Base-by-base conservation (phyloP, 1,140 invertebrate genomes). In the Euglossa dilemma region DNA sequence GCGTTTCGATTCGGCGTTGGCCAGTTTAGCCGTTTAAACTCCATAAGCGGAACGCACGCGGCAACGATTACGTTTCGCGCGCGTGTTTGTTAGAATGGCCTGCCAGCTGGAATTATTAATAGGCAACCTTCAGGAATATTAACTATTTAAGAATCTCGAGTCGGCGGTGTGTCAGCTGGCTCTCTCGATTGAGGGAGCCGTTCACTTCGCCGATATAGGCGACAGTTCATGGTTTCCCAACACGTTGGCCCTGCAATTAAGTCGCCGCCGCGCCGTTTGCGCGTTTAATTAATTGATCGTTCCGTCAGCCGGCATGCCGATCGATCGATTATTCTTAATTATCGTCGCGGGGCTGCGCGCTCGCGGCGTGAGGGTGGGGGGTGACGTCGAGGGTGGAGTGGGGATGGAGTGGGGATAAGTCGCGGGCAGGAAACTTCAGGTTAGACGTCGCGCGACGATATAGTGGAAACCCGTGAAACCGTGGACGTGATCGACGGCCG, bases 91-190 rank as follows among this genome's bases (percentile, higher is more conserved):
- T 91, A 90, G 90, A 91, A 90, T 84, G 89, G 85, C 67, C 81
- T 89, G 85, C 73, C 77, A 81, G 74, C 66, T 89, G 61, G 74
- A 80, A 90, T 91, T 92, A 92, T 92, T 92, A 91, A 92, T 92
- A 92, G 91, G 89, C 91, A 92, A 91, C 92, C 92, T 92, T 92
- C 91, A 91, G 92, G 89, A 92, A 92, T 92, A 92, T 92, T 91
- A 89, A 92, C 86, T 85, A 89, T 91, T 90, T 88, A 90, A 90
- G 89, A 92, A 90, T 91, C 89, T 87, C 85, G 82, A 77, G 82
- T 36, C 52, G 56, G 86, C 83, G 82, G 78, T 73, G 74, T 87
- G 80, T 85, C 79, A 85, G 71, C 43, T 59, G 63, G 78, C 54
- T 36, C 43, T 45, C 54, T 25, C 70, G 47, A 75, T 85, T 59